Evolutionary conservation across 2,113 vertebrate genomes (phyloP), one percentile per base, ranked within the genome.

Genomic region (Henicopernis longicauda): DNA sequence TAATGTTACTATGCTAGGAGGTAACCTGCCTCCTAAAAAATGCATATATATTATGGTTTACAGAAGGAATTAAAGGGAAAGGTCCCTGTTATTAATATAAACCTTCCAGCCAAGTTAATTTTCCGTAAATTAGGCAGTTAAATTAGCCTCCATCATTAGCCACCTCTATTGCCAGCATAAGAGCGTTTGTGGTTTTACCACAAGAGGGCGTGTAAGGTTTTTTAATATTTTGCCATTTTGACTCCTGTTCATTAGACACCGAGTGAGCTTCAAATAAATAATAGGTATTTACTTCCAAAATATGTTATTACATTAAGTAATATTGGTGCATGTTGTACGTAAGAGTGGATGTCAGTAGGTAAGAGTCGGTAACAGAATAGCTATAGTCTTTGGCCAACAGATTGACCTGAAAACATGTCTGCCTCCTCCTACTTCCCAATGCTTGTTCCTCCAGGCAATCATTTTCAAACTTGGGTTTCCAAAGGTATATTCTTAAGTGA

Each of bases 171-270:
- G 38, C 29, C 26, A 78, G 50, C 71, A 31, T 9, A 61, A 55
- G 40, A 13, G 38, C 4, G 5, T 78, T 79, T 70, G 47, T 65
- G 58, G 13, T 89, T 83, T 61, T 65, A 82, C 97, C 97, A 98
- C 97, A 42, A 98, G 98, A 96, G 97, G 98, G 98, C 96, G 94
- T 86, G 50, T 98, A 88, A 95, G 77, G 66, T 88, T 91, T 97
- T 96, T 91, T 80, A 95, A 74, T 83, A 77, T 74, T 77, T 66
- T 95, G 54, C 66, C 66, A 55, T 74, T 93, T 81, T 89, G 38
- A 89, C 49, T 82, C 73, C 70, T n/a, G 26, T 58, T 87, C 71
- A 54, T 25, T 34, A 42, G 78, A 49, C 6, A 17, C 27, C 27
- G 34, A 70, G n/a, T 11, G 62, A 73, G 44, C 87, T 49, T 82